These are phyloP conservation scores for Bos indicus DNA, from an alignment of 2,113 vertebrate species.

Conservation along the genomic window DNA sequence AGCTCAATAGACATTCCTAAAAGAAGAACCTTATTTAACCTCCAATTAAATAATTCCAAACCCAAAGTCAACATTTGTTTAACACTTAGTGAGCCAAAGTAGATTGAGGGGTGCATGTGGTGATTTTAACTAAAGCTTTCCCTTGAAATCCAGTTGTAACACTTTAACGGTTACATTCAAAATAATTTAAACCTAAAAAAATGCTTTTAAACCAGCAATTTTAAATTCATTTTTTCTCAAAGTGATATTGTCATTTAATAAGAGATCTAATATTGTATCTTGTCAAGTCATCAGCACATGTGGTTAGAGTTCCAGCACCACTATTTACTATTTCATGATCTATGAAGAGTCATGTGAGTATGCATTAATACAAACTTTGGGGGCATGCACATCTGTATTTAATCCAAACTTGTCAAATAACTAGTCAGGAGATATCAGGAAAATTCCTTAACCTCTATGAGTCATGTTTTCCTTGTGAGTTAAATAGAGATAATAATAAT, in stretches of 20 bases:
- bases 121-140: conserved; percentile 1
- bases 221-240: background rate
- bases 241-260: background rate
- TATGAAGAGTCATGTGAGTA: background rate
- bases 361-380: background rate
- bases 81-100: background rate
- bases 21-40: background rate
- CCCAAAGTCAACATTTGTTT: background rate
- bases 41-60: conserved; percentile 12
- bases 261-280: background rate
- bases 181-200: conserved; percentile 11
- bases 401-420: background rate
- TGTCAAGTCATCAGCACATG: background rate
- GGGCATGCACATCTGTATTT: background rate
- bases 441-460: background rate
- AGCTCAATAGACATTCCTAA: background rate
- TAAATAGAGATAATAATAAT: background rate
- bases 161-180: background rate
- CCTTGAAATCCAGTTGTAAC: background rate
- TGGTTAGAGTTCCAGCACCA: background rate
- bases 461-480: background rate
- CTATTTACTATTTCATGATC: background rate
- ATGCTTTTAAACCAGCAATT: background rate
- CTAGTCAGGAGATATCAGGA: background rate
- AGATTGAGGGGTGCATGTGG: background rate